Conservation (phyloP, 2,888 invertebrate genomes). For the Acrobasis suavella region DNA sequence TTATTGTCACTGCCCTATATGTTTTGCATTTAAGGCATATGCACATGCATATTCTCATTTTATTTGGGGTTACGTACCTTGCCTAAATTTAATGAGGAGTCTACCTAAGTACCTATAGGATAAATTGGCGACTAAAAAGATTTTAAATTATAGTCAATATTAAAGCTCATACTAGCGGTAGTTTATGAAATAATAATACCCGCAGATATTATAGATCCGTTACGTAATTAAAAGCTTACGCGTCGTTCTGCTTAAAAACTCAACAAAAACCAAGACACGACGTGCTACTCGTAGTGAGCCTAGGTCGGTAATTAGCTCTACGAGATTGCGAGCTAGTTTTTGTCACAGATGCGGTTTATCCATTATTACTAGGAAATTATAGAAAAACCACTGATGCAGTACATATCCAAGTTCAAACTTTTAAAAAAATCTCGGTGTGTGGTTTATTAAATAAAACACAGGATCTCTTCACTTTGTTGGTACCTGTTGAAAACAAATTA, state of each 20-base stretch:
- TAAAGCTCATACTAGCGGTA: background rate
- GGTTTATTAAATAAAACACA: too few species aligned
- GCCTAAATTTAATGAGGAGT: too few species aligned
- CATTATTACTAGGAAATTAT: background rate
- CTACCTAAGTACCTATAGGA: too few species aligned
- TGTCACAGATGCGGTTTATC: background rate
- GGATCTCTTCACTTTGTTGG: too few species aligned
- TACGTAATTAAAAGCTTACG: background rate
- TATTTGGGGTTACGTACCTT: too few species aligned
- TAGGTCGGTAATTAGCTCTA: slow-evolving; percentile 15
- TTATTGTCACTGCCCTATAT: too few species aligned
- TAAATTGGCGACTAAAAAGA: too few species aligned
- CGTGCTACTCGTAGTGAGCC: background rate
- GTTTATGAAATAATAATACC: background rate
- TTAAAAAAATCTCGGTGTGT: too few species aligned
- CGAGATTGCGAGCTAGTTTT: slow-evolving; percentile 1
- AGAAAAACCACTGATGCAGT: background rate
- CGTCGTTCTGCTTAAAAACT: background rate
- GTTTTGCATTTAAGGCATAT: too few species aligned
- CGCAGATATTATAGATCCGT: slow-evolving; percentile 2
- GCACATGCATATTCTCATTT: too few species aligned
- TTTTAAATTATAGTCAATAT: background rate
- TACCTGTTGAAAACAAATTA: too few species aligned
- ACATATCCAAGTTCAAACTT: too few species aligned
- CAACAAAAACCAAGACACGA: slow-evolving; percentile 5